Conservation (phyloP, 1,140 invertebrate genomes). For the Mycetomoellerius zeteki region DNA sequence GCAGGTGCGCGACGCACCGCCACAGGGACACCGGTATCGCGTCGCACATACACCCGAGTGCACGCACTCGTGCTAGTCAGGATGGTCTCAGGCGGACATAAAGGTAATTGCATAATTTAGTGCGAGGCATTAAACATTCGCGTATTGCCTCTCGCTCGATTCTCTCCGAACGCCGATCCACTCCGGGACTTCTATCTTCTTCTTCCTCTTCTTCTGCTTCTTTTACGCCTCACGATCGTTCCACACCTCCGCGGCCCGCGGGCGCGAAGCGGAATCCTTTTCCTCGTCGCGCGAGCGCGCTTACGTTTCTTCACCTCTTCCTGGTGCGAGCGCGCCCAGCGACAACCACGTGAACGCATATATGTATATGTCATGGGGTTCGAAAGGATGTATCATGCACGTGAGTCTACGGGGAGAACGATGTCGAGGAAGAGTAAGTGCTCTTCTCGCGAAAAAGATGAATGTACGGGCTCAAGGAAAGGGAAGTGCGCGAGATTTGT, state of each 20-base stretch:
- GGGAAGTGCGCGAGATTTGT: conserved; percentile 39
- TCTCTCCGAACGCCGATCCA: conserved; percentile 21
- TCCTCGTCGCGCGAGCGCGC: conserved; percentile 38
- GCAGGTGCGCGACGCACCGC: conserved; percentile 22
- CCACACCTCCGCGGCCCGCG: conserved; percentile 38
- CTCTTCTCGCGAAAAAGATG: conserved; percentile 28
- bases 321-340: conserved; percentile 4
- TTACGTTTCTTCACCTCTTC: conserved; percentile 55
- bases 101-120: conserved; percentile 83
- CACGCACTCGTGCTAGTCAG: conserved; percentile 22
- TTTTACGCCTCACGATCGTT: conserved; percentile 58
- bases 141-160: conserved; percentile 71
- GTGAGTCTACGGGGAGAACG: conserved; percentile 4
- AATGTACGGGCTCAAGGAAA: neutral
- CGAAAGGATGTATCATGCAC: conserved; percentile 27
- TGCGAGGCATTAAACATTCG: conserved; percentile 77
- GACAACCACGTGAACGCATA: neutral
- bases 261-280: conserved; percentile 41
- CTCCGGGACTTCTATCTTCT: neutral
- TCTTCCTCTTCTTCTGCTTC: conserved; percentile 1
- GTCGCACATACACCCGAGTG: neutral
- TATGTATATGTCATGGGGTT: conserved; percentile 8
- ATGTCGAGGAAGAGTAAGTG: conserved; percentile 22
- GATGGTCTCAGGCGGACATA: conserved; percentile 74
- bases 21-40: conserved; percentile 11